A percentile compares a stretch with the other conserved stretches of the same genome.
These are phyloP conservation scores for Drosophila willistoni DNA, from an alignment of 1,140 invertebrate species.

Conservation along the genomic window DNA sequence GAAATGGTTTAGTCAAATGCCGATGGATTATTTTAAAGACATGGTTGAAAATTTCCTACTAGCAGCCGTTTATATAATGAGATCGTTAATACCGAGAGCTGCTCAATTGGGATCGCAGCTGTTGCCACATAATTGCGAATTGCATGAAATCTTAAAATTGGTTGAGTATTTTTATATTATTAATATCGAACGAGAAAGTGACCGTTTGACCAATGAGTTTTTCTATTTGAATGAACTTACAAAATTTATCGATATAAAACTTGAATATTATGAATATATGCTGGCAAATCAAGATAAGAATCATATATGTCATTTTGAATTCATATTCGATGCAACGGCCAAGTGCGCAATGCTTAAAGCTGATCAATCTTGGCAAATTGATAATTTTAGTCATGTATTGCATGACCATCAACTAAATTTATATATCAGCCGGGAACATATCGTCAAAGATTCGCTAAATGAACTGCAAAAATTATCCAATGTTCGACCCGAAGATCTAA, in stretches of 20 bases:
- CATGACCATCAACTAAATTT: neutral
- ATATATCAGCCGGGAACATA: slow-evolving; percentile 92
- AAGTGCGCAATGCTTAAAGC: slow-evolving; percentile 95
- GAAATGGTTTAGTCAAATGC: slow-evolving; percentile 87
- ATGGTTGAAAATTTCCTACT: slow-evolving; percentile 89
- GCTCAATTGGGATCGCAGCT: slow-evolving; percentile 17
- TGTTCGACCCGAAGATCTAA: slow-evolving; percentile 90
- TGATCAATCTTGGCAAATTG: slow-evolving; percentile 90
- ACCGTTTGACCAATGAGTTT: slow-evolving; percentile 90
- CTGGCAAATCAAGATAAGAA: slow-evolving; percentile 85
- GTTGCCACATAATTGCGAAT: slow-evolving; percentile 84
- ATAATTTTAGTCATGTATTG: too few relatives aligned
- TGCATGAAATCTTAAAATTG: slow-evolving; percentile 87
- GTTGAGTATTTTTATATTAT: slow-evolving; percentile 88
- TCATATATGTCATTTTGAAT: slow-evolving; percentile 96
- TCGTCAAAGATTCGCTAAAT: slow-evolving; percentile 93
- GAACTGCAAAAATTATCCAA: slow-evolving; percentile 87
- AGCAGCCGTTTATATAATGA: slow-evolving; percentile 85
- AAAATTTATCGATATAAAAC: slow-evolving; percentile 90
- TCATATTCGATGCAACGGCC: slow-evolving; percentile 96
- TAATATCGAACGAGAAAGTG: slow-evolving; percentile 86
- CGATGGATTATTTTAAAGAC: slow-evolving; percentile 89
- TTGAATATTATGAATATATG: slow-evolving; percentile 88
- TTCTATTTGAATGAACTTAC: slow-evolving; percentile 93
- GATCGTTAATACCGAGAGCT: slow-evolving; percentile 35